Evolutionary conservation across 2,797 vertebrate species (phyloP), one percentile per base, ranked within the genome.

Genomic region (Chromobotia macracanthus): DNA sequence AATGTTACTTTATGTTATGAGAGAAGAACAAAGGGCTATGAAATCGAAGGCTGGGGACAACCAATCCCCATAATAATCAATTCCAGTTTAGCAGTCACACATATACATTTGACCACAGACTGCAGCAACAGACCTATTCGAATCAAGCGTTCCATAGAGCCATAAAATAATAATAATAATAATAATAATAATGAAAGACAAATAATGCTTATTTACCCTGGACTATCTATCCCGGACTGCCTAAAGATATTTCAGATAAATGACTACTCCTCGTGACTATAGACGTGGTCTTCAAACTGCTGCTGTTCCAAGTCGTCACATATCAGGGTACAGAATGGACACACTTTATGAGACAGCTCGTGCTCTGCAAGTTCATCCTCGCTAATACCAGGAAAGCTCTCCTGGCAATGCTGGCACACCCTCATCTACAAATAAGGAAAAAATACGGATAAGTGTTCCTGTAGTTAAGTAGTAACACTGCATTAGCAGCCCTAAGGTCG

Each of bases 271-370:
- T 90, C 91, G 70, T 94, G 93, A 74, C 88, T n/a, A 74, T 95
- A 94, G 72, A 95, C 94, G 12, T 95, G 94, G 56, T 92, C 90
- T 60, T 93, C 93, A 28, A 90, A 95, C 82, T 76, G 80, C 0
- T 84, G 38, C 88, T 94, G 94, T 65, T 86, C 87, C 89, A 92
- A 88, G 83, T 41, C 4, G 72, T 94, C 93, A 18, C 91, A 94
- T 87, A 93, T 84, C 71, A 92, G 84, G 0, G 85, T 83, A 85
- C 94, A 95, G 89, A 92, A 92, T 2, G 94, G 94, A 60, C 94
- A 95, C 7, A 92, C 80, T 1, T 83, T 78, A 87, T 95, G 94
- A 38, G 87, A 88, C 66, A 87, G 88, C 88, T 94, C 90, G 28
- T 94, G 93, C 61, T 63, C 83, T 48, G 84, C 87, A 84, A 94